A percentile compares a stretch with the other conserved stretches of the same genome.
These are phyloP conservation scores for Anas georgica DNA, from an alignment of 2,797 vertebrate genomes.

Conservation along the genomic window DNA sequence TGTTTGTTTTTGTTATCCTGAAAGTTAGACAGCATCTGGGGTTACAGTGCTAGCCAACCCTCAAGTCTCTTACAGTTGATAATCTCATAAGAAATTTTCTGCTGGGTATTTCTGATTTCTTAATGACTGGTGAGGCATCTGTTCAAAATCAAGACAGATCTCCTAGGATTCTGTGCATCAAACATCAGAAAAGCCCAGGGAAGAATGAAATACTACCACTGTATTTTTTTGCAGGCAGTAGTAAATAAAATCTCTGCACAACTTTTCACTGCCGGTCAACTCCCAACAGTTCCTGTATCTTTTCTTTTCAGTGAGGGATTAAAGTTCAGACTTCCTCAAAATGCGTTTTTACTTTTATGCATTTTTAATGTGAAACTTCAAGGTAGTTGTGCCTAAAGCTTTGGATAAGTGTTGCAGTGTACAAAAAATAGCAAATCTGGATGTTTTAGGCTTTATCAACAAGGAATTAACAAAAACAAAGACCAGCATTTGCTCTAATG, in stretches of 20 bases:
- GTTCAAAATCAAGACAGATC: background rate
- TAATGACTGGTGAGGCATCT: background rate
- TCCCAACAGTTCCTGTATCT: background rate
- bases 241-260: background rate
- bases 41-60: background rate
- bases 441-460: fast-evolving
- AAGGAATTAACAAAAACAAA: background rate
- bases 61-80: background rate
- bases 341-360: background rate
- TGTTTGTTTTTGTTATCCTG: background rate
- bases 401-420: background rate
- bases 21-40: background rate
- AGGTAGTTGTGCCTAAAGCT: background rate
- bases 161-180: background rate
- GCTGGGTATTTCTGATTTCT: background rate
- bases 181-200: background rate
- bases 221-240: background rate
- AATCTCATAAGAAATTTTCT: background rate
- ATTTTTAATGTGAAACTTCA: background rate
- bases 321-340: background rate
- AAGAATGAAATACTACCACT: background rate
- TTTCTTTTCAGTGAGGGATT: background rate
- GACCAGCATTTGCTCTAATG: background rate
- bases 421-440: background rate
- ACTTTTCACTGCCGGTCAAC: background rate